Base-by-base conservation (phyloP, 2,888 invertebrate species). In the Corbicula japonica region DNA sequence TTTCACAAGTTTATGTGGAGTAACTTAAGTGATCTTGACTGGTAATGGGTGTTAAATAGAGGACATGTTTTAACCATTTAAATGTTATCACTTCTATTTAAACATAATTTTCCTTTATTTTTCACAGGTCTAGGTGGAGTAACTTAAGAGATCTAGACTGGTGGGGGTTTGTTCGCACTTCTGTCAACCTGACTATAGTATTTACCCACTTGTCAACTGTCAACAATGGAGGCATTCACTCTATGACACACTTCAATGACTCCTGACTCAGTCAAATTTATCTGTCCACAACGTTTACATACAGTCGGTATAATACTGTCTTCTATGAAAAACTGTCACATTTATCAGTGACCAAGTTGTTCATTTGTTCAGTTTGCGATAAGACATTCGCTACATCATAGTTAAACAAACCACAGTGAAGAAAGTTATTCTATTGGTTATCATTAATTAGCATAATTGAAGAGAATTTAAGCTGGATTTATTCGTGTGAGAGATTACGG, bases 221-320 rank as follows among this genome's bases (percentile, higher is more conserved):
- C 62, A 48, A 77, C 77, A 77, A 77, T 68, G 69, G 62, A 68
- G 68, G 44, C 68, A 72, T 71, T 68, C 68, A 73, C 54, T 50
- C 48, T 21, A 41, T 62, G 56, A 73, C 69, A 73, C 71, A 76
- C 46, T 58, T 68, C 56, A 56, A 62, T 77, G 32, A 1, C 48
- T 65, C 32, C 34, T 65, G 65, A 65, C 46, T 65, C 65, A 65
- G 65, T 48, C n/a, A 52, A 28, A 44, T 34, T 52, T 65, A 65
- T 65, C 65, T 54, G 12, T 38, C 35, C 23, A 32, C 18, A 32
- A 21, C 18, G 60, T 65, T 48, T 21, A 63, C 35, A 54, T 34
- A 60, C 46, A 62, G 58, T 66, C 50, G 18, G 26, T 50, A 65
- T 62, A 65, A 58, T 28, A 65, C 52, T 48, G 26, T 65, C 38